Percentiles rank a stretch among this genome's conserved stretches.
These are phyloP conservation scores for Tinea trinotella DNA, from an alignment of 2,888 invertebrate genomes.

Conservation along the genomic window DNA sequence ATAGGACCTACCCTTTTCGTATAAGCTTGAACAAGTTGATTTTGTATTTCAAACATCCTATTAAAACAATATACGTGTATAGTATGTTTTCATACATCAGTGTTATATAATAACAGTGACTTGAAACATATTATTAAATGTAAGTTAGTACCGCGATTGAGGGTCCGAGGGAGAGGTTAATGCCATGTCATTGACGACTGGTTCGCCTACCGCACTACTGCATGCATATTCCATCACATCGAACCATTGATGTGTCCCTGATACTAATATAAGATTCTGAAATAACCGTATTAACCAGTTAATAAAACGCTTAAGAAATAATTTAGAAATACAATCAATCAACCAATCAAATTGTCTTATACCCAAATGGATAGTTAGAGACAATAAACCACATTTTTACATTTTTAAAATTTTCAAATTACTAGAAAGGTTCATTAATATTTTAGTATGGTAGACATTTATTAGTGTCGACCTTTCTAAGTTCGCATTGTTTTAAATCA, in stretches of 20 bases:
- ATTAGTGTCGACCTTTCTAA: too few relatives aligned
- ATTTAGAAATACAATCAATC: too few relatives aligned
- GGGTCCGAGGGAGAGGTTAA: slow-evolving; percentile 35
- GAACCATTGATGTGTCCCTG: neutral
- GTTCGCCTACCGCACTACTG: neutral
- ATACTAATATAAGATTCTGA: too few relatives aligned
- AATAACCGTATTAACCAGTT: too few relatives aligned
- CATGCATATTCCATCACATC: neutral
- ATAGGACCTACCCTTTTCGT: neutral
- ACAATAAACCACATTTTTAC: too few relatives aligned
- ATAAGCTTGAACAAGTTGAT: neutral
- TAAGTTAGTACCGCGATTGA: slow-evolving; percentile 38
- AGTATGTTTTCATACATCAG: neutral
- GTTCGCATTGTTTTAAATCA: too few relatives aligned
- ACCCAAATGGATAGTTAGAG: too few relatives aligned
- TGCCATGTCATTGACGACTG: slow-evolving; percentile 55
- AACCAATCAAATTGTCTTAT: too few relatives aligned
- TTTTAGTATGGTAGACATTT: too few relatives aligned
- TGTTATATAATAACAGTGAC: slow-evolving; percentile 28
- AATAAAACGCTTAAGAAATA: too few relatives aligned
- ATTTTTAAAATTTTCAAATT: too few relatives aligned
- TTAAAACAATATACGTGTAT: neutral
- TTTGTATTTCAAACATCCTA: neutral
- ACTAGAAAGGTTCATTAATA: too few relatives aligned
- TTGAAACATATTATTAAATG: slow-evolving; percentile 49